Percentiles rank a stretch among this genome's conserved stretches.
phyloP scores from a whole-genome alignment of 2,797 vertebrate genomes.

The Chaetophractus vellerosus region DNA sequence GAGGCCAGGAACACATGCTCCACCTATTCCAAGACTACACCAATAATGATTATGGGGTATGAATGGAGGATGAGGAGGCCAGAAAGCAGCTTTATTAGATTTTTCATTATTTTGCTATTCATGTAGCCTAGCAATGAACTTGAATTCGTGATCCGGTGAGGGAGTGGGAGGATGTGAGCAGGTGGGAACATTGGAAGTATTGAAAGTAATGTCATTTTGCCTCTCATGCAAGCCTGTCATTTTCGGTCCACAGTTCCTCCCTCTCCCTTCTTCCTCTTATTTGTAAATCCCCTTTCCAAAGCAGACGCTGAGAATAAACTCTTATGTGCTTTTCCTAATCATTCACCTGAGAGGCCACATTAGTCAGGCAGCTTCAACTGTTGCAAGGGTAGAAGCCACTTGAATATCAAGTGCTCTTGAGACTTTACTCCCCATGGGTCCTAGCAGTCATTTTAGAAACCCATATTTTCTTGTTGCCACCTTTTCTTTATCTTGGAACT shows the following conservation, averaged over 20 bases:
- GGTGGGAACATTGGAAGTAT: neutral
- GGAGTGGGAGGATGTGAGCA: neutral
- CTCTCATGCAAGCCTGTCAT: neutral
- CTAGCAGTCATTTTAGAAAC: slow-evolving; percentile 34
- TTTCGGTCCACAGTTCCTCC: slow-evolving; percentile 33
- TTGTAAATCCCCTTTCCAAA: slow-evolving; percentile 21
- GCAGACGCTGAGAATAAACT: slow-evolving; percentile 23
- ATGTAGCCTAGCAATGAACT: slow-evolving; percentile 34
- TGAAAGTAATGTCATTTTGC: neutral
- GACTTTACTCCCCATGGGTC: neutral
- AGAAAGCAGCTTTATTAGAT: slow-evolving; percentile 15
- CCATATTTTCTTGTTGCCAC: slow-evolving; percentile 3
- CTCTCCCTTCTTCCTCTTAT: slow-evolving; percentile 20
- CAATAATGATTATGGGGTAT: neutral
- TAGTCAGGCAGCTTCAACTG: neutral
- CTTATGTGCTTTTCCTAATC: neutral
- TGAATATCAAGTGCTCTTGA: slow-evolving; percentile 37
- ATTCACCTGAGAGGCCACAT: neutral
- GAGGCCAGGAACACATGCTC: neutral
- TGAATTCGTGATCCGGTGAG: slow-evolving; percentile 17
- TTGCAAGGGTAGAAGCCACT: neutral
- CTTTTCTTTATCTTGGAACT: slow-evolving; percentile 64
- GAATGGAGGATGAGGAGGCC: neutral
- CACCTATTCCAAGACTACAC: neutral
- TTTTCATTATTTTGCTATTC: slow-evolving; percentile 57